A percentile compares a stretch with the other conserved stretches of the same genome.
Evolutionary conservation across 2,888 invertebrate genomes (phyloP).

Genomic region (Ypsolopha sequella): DNA sequence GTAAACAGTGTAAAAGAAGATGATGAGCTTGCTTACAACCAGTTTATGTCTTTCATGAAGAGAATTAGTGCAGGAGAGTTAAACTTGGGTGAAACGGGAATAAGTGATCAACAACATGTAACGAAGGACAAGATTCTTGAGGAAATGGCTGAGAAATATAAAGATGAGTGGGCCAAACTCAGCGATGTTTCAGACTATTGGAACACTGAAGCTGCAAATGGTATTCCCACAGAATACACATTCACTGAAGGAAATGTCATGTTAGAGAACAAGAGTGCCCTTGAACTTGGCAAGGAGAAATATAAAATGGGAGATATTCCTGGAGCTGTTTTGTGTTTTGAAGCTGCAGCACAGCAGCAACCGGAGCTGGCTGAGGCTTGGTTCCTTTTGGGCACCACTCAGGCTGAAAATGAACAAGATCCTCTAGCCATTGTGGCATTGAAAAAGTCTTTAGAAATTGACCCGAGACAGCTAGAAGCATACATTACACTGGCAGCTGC

Average conservation of each 20-base stretch:
- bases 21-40: conserved; percentile 79
- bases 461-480: conserved; percentile 84
- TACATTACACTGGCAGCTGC: conserved; percentile 93
- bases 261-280: conserved; percentile 79
- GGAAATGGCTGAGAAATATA: conserved; percentile 73
- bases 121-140: conserved; percentile 52
- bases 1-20: conserved; percentile 67
- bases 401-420: conserved; percentile 99
- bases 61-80: conserved; percentile 78
- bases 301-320: conserved; percentile 91
- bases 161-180: conserved; percentile 84
- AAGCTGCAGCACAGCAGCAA: conserved; percentile 91
- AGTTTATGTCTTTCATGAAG: conserved; percentile 89
- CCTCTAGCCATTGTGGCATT: conserved; percentile 93
- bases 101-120: conserved; percentile 41
- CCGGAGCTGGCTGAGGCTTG: conserved; percentile 86
- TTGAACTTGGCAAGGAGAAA: conserved; percentile 88
- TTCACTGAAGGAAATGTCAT: conserved; percentile 91
- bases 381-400: conserved; percentile 90
- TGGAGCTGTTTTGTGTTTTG: conserved; percentile 95
- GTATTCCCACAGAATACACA: conserved; percentile 75
- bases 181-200: conserved; percentile 76
- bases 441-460: conserved; percentile 83
- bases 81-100: conserved; percentile 59
- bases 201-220: conserved; percentile 70